Percentiles rank a stretch among this genome's conserved stretches.
These are phyloP conservation scores for Holacanthus passer DNA, from an alignment of 2,113 vertebrate species.

Conservation along the genomic window DNA sequence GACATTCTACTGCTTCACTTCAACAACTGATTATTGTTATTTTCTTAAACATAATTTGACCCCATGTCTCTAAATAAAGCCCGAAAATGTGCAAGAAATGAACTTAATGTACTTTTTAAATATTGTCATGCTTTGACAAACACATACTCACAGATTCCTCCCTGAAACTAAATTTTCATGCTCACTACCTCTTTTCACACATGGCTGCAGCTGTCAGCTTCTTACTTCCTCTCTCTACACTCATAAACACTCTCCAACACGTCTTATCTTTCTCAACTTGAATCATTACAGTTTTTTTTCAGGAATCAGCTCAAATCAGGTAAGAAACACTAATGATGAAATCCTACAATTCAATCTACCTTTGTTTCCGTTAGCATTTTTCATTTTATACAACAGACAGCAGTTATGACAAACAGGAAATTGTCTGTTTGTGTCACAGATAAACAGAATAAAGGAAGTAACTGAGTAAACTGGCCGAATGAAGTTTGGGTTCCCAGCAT, in stretches of 20 bases:
- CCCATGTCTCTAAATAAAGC: not conserved
- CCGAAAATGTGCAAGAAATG: not conserved
- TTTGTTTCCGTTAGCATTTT: too few relatives aligned
- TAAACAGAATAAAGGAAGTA: too few relatives aligned
- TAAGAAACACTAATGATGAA: too few relatives aligned
- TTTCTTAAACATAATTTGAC: not conserved
- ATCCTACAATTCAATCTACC: too few relatives aligned
- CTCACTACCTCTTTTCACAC: conserved; percentile 57
- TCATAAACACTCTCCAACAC: not conserved
- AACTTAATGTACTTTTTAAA: not conserved
- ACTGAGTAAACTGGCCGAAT: too few relatives aligned
- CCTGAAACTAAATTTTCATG: not conserved
- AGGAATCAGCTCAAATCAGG: not conserved
- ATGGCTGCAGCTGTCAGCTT: not conserved
- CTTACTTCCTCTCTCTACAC: conserved; percentile 27
- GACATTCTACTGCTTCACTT: not conserved
- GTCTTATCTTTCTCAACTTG: too few relatives aligned
- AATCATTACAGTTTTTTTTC: not conserved
- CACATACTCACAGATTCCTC: not conserved
- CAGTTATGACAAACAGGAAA: too few relatives aligned
- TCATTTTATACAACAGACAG: too few relatives aligned
- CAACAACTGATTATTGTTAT: not conserved
- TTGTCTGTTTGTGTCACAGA: too few relatives aligned
- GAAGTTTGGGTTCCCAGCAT: too few relatives aligned
- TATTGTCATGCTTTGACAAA: not conserved